Conservation (phyloP, 2,113 vertebrate genomes). For the Calidris pygmaea region DNA sequence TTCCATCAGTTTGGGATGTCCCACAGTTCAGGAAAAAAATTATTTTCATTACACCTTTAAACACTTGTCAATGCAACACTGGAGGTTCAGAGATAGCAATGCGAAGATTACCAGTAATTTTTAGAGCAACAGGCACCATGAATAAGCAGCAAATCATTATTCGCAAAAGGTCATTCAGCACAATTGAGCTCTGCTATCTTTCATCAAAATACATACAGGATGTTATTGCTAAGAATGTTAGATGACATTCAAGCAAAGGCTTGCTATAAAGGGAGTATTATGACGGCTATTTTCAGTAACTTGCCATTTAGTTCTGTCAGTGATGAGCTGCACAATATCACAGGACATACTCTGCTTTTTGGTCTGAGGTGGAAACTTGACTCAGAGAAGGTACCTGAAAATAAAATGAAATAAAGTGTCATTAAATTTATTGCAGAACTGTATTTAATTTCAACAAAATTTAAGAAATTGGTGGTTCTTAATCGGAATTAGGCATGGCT, state of each 20-base stretch:
- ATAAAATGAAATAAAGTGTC: background rate
- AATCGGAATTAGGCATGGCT: background rate
- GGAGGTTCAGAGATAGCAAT: background rate
- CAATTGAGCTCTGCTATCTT: constrained; percentile 32
- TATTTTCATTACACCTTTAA: background rate
- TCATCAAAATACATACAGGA: background rate
- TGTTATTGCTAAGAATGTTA: background rate
- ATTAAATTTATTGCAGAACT: background rate
- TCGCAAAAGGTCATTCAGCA: constrained; percentile 44
- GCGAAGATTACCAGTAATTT: background rate
- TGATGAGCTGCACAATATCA: background rate
- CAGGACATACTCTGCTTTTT: background rate
- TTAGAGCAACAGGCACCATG: background rate
- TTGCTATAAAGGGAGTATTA: background rate
- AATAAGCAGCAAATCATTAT: constrained; percentile 45
- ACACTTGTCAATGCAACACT: background rate
- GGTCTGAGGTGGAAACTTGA: background rate
- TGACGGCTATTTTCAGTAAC: constrained; percentile 11
- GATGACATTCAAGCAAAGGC: constrained; percentile 20
- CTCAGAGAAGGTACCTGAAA: background rate
- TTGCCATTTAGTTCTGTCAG: constrained; percentile 34
- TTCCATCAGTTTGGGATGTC: background rate
- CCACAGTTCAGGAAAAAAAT: background rate
- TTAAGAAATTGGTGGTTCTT: background rate
- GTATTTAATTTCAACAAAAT: background rate